These are phyloP conservation scores for Galeopterus variegatus DNA, from an alignment of 2,113 vertebrate genomes.

Conservation along the genomic window DNA sequence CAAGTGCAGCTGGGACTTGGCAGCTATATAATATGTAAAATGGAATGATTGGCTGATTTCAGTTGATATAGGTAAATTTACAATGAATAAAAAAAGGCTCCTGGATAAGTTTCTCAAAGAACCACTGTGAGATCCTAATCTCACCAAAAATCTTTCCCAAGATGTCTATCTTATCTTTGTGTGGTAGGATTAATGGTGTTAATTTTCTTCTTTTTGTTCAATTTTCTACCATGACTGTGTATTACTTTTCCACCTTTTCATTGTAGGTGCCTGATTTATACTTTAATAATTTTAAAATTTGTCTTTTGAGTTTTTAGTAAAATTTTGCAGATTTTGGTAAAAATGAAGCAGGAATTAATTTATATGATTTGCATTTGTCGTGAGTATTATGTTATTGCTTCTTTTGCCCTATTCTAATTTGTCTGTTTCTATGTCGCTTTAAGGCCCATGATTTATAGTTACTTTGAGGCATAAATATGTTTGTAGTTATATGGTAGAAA, in stretches of 20 bases:
- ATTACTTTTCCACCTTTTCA: background rate
- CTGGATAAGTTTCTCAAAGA: conserved; percentile 33
- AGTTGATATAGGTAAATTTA: conserved; percentile 2
- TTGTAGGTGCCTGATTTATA: background rate
- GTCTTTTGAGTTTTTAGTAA: conserved; percentile 52
- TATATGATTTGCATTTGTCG: conserved; percentile 26
- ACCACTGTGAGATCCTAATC: background rate
- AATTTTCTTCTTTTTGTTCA: conserved; percentile 44
- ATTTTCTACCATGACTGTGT: background rate
- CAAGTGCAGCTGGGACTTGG: background rate
- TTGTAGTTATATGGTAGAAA: conserved; percentile 20
- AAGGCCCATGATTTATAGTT: conserved; percentile 56
- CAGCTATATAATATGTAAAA: background rate
- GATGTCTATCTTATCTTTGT: conserved; percentile 8
- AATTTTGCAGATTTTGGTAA: conserved; percentile 38
- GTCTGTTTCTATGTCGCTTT: conserved; percentile 27
- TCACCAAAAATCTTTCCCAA: conserved; percentile 46
- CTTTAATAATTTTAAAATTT: conserved; percentile 40
- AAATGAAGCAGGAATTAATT: background rate
- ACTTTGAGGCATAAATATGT: conserved; percentile 58
- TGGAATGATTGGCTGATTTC: background rate
- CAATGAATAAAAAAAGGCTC: conserved; percentile 24
- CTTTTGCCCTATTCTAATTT: conserved; percentile 49
- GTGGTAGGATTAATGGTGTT: conserved; percentile 22
- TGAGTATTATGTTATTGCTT: conserved; percentile 6